These are phyloP conservation scores for Mimachlamys varia DNA, from an alignment of 2,888 invertebrate species.

Conservation along the genomic window DNA sequence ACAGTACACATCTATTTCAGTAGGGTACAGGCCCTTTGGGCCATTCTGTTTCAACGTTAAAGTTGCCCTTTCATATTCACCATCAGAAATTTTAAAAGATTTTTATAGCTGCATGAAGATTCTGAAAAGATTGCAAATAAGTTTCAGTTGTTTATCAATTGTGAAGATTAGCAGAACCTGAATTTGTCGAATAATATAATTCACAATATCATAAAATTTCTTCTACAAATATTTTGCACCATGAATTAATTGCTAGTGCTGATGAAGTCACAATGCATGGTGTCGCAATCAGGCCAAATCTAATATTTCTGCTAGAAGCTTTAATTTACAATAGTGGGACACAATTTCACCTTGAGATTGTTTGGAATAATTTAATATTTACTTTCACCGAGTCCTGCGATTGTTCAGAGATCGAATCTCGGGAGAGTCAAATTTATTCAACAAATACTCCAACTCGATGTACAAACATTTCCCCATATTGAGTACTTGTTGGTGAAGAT, in stretches of 20 bases:
- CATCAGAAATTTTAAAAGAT: background rate
- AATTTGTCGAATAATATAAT: background rate
- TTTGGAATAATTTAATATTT: conserved; percentile 3
- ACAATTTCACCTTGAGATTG: background rate
- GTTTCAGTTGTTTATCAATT: background rate
- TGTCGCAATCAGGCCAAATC: background rate
- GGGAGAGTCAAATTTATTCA: conserved; percentile 12
- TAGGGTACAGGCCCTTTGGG: background rate
- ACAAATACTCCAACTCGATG: background rate
- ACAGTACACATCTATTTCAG: too few species aligned
- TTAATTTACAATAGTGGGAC: background rate
- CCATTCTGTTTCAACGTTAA: background rate
- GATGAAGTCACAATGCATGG: background rate
- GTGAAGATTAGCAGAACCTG: background rate
- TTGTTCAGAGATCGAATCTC: background rate
- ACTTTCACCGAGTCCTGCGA: background rate
- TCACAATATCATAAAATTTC: background rate
- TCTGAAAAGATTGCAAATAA: background rate
- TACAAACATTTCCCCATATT: background rate
- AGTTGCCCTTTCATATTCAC: background rate
- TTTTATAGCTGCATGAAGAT: background rate
- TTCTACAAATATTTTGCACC: background rate
- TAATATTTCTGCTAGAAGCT: background rate
- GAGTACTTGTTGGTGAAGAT: background rate
- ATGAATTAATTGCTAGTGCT: background rate